These are phyloP conservation scores for Tridacna gigas DNA, from an alignment of 2,888 invertebrate genomes.

Conservation along the genomic window DNA sequence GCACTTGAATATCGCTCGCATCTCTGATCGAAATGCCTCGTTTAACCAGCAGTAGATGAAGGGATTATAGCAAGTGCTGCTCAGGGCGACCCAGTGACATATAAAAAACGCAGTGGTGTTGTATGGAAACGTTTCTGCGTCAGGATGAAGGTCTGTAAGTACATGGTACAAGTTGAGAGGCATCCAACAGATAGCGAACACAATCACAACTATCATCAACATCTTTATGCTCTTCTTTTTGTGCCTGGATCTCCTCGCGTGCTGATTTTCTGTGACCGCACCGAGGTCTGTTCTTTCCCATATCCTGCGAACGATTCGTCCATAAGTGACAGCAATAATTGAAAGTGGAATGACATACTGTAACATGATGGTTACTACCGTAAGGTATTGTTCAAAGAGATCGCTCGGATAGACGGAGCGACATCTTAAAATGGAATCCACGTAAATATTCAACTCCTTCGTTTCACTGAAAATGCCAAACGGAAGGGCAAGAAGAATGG, in stretches of 20 bases:
- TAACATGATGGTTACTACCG: slow-evolving; percentile 83
- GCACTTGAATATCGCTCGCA: slow-evolving; percentile 79
- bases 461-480: slow-evolving; percentile 84
- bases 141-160: slow-evolving; percentile 83
- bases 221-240: slow-evolving; percentile 86
- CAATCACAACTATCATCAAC: slow-evolving; percentile 85
- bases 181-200: slow-evolving; percentile 86
- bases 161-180: slow-evolving; percentile 86
- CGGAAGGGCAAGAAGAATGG: slow-evolving; percentile 83
- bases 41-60: slow-evolving; percentile 86
- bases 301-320: slow-evolving; percentile 80
- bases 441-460: slow-evolving; percentile 66
- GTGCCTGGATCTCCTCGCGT: slow-evolving; percentile 81
- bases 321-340: slow-evolving; percentile 84
- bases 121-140: slow-evolving; percentile 77
- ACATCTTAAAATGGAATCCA: slow-evolving; percentile 77
- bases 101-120: slow-evolving; percentile 84
- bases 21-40: slow-evolving; percentile 84
- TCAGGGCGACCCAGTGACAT: slow-evolving; percentile 86
- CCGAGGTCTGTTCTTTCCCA: slow-evolving; percentile 84
- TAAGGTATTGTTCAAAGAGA: slow-evolving; percentile 83
- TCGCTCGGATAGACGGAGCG: slow-evolving; percentile 80
- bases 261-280: slow-evolving; percentile 84
- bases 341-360: slow-evolving; percentile 85
- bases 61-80: slow-evolving; percentile 86